Evolutionary conservation across 2,797 vertebrate genomes (phyloP).

Genomic region (Dromococcyx pavoninus): DNA sequence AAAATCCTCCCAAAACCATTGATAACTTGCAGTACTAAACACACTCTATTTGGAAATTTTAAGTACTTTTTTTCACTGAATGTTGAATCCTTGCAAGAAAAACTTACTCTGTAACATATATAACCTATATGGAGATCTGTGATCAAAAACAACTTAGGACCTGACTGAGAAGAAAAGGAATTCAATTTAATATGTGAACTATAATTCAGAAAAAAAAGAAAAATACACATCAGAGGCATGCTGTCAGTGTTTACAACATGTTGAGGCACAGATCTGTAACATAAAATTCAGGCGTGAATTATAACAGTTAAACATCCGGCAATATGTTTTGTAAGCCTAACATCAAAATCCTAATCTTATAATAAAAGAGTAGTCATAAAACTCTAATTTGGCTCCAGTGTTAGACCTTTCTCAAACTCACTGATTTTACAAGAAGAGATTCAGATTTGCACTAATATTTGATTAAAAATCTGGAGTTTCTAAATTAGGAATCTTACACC

Average conservation of each 20-base stretch:
- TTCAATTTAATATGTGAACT: neutral
- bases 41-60: neutral
- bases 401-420: neutral
- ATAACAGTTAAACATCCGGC: neutral
- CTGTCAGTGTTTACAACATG: neutral
- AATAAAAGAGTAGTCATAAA: neutral
- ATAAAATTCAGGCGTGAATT: neutral
- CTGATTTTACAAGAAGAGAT: neutral
- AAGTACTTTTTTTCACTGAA: neutral
- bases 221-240: neutral
- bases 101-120: neutral
- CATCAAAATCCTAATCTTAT: neutral
- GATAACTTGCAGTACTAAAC: neutral
- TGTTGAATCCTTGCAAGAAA: neutral
- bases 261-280: neutral
- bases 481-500: neutral
- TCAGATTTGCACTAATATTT: neutral
- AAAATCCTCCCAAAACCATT: no score
- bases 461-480: neutral
- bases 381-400: neutral
- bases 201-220: neutral
- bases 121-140: neutral
- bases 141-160: neutral
- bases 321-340: neutral
- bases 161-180: neutral